Evolutionary conservation across 2,888 invertebrate genomes (phyloP).

Genomic region (Drosophila aldrichi): DNA sequence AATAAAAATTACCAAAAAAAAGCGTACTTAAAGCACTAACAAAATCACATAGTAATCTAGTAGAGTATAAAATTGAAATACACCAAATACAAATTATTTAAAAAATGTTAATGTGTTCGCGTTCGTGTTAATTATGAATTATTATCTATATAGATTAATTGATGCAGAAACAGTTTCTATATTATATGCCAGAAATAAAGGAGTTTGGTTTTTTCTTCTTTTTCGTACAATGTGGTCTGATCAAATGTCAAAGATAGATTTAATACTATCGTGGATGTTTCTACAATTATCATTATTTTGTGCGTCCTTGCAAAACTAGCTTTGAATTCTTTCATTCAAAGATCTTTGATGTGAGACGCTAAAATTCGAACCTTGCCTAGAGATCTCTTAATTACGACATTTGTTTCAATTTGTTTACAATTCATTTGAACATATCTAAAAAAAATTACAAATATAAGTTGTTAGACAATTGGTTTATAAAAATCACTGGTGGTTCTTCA

Average conservation of each 20-base stretch:
- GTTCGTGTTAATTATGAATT: slow-evolving; percentile 1
- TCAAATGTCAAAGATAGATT: slow-evolving; percentile 12
- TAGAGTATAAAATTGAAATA: slow-evolving; percentile 56
- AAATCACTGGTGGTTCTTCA: slow-evolving; percentile 77
- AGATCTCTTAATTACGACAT: slow-evolving; percentile 37
- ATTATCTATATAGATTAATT: slow-evolving; percentile 10
- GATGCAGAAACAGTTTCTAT: slow-evolving; percentile 23
- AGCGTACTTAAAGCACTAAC: slow-evolving; percentile 74
- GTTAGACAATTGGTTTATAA: slow-evolving; percentile 71
- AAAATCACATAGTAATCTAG: slow-evolving; percentile 76
- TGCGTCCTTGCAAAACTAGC: slow-evolving; percentile 15
- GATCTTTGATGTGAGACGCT: slow-evolving; percentile 27
- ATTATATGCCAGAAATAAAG: slow-evolving; percentile 15
- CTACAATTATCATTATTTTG: slow-evolving; percentile 25
- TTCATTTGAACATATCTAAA: slow-evolving; percentile 38
- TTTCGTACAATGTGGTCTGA: background rate
- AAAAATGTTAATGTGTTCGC: slow-evolving; percentile 20
- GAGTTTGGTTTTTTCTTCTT: background rate
- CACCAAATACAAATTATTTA: slow-evolving; percentile 36
- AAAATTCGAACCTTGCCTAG: slow-evolving; percentile 38
- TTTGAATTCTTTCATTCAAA: slow-evolving; percentile 19
- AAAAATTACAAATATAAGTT: slow-evolving; percentile 27
- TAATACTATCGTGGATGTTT: slow-evolving; percentile 17
- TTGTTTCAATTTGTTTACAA: slow-evolving; percentile 23
- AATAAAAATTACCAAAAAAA: slow-evolving; percentile 42